Conservation (phyloP, 53 echinoderm and acorn worm genomes). For the Antedon mediterranea region DNA sequence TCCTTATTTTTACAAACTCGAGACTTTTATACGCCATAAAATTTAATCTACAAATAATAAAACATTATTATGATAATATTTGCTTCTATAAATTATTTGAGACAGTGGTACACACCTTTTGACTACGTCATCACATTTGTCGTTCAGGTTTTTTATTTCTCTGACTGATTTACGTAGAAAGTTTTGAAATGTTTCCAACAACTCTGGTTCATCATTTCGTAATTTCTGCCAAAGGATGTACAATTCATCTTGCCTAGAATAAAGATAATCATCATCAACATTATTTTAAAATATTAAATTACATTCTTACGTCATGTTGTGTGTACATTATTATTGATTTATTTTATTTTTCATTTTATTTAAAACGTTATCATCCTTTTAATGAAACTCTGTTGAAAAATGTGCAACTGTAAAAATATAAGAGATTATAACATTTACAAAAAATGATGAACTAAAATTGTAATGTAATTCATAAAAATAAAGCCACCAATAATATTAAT, state of each 20-base stretch:
- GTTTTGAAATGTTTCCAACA: conserved; percentile 68
- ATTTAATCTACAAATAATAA: not conserved
- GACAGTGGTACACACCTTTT: conserved; percentile 33
- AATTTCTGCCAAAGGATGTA: conserved; percentile 83
- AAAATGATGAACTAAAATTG: no score
- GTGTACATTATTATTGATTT: no score
- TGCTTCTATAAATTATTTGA: not conserved
- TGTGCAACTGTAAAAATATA: no score
- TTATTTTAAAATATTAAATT: no score
- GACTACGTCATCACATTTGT: conserved; percentile 52
- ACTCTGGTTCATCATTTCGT: conserved; percentile 70
- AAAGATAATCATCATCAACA: not conserved
- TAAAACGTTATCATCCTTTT: no score
- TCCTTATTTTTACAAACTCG: no score
- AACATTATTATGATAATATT: not conserved
- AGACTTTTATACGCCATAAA: not conserved
- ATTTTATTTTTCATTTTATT: no score
- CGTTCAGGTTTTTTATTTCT: conserved; percentile 48
- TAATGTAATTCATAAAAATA: no score
- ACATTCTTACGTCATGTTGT: no score
- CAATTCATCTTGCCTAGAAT: conserved; percentile 72
- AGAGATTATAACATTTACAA: no score
- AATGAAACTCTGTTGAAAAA: no score
- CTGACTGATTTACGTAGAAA: conserved; percentile 65
- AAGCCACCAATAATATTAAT: no score